These are phyloP conservation scores for Tragulus kanchil DNA, from an alignment of 2,113 vertebrate species.

Conservation along the genomic window DNA sequence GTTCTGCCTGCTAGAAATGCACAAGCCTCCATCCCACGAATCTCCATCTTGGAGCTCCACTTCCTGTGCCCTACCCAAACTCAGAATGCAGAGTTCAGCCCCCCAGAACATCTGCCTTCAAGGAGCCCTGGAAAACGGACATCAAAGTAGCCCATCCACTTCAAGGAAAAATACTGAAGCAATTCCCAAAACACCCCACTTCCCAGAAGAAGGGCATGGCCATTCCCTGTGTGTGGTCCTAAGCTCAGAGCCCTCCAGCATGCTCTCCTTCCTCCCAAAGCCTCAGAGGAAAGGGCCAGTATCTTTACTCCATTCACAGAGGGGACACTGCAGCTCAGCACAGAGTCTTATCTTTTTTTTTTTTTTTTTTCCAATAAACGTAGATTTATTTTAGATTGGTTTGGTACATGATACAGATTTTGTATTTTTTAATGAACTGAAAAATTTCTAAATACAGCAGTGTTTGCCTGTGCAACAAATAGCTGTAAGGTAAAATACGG, in stretches of 20 bases:
- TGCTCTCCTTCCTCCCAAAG: background rate
- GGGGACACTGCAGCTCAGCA: background rate
- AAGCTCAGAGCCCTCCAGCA: background rate
- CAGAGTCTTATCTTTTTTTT: too few relatives aligned
- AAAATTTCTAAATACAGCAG: too few relatives aligned
- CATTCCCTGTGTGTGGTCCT: background rate
- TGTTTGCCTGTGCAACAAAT: too few relatives aligned
- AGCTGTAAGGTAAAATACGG: too few relatives aligned
- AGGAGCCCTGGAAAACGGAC: background rate
- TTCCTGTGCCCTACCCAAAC: background rate
- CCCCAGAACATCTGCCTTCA: background rate
- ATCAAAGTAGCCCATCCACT: background rate
- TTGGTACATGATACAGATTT: too few relatives aligned
- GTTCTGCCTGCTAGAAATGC: background rate
- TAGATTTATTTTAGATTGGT: too few relatives aligned
- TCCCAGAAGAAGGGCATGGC: background rate
- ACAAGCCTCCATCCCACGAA: fast-evolving
- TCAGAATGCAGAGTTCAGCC: background rate
- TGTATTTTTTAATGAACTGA: too few relatives aligned
- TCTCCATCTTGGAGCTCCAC: background rate
- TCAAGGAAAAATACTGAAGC: background rate
- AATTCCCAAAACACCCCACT: background rate
- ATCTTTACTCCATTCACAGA: background rate
- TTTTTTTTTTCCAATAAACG: too few relatives aligned
- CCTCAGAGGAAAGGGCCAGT: background rate